A percentile compares a stretch with the other conserved stretches of the same genome.
phyloP scores from a whole-genome alignment of 2,888 invertebrate genomes.

The Mythimna loreyi region DNA sequence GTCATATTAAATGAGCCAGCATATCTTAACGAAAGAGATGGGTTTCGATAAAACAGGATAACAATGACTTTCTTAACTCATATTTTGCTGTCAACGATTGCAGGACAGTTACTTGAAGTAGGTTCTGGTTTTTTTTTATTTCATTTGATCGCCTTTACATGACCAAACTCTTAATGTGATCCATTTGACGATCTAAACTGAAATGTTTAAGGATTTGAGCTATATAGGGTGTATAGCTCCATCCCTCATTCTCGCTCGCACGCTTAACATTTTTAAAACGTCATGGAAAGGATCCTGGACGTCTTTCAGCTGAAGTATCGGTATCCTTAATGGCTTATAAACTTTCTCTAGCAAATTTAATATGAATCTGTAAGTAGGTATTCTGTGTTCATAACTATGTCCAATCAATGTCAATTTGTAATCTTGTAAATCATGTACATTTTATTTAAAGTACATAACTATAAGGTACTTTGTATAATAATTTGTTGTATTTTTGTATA shows the following conservation, averaged over 20 bases:
- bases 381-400: constrained; percentile 17
- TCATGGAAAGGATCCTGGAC: no score
- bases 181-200: no score
- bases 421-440: constrained; percentile 33
- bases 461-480: constrained; percentile 6
- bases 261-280: no score
- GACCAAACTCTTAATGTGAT: no score
- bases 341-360: background rate
- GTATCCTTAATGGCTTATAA: background rate
- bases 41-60: background rate
- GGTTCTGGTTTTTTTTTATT: no score
- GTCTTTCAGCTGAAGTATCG: no score
- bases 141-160: no score
- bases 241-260: no score
- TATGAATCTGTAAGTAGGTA: background rate
- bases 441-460: constrained; percentile 6
- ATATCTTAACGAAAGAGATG: background rate
- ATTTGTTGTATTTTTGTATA: constrained; percentile 39
- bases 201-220: no score
- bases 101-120: no score
- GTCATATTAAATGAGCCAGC: background rate
- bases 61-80: background rate
- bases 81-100: background rate
- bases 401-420: constrained; percentile 23
- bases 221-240: no score